Conservation (phyloP, 1,140 invertebrate genomes). For the Phenacoccus solenopsis region DNA sequence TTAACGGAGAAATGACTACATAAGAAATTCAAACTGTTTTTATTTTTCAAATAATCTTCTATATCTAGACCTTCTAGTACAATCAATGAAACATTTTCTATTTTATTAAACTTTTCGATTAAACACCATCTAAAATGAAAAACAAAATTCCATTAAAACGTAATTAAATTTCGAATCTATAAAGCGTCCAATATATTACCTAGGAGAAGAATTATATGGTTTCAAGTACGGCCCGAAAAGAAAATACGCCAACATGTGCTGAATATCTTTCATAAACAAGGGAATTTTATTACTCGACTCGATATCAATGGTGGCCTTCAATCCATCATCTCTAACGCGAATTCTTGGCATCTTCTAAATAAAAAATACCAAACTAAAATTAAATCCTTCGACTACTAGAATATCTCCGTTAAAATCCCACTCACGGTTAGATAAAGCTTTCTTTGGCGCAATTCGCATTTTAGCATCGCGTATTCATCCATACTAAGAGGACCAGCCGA, state of each 20-base stretch:
- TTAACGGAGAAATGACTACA: conserved; percentile 42
- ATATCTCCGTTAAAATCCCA: background rate
- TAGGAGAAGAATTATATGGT: conserved; percentile 20
- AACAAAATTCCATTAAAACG: conserved; percentile 12
- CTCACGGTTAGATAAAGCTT: background rate
- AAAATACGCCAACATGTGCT: conserved; percentile 65
- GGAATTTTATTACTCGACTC: conserved; percentile 44
- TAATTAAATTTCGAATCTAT: background rate
- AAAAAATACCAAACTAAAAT: background rate
- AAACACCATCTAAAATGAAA: conserved; percentile 55
- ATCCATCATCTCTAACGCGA: conserved; percentile 28
- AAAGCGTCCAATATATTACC: background rate
- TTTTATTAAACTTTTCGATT: conserved; percentile 53
- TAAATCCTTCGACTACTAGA: background rate
- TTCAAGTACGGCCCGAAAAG: conserved; percentile 55
- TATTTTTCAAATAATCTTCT: conserved; percentile 53
- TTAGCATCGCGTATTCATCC: background rate
- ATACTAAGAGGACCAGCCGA: background rate
- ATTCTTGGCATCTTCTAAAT: background rate
- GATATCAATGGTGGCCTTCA: background rate
- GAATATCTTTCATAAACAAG: conserved; percentile 65
- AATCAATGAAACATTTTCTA: conserved; percentile 56
- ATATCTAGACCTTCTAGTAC: conserved; percentile 64
- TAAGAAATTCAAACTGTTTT: conserved; percentile 45
- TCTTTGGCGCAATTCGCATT: background rate